Percentiles rank a stretch among this genome's conserved stretches.
Evolutionary conservation across 2,888 invertebrate genomes (phyloP).

Genomic region (Microdon myrmicae): DNA sequence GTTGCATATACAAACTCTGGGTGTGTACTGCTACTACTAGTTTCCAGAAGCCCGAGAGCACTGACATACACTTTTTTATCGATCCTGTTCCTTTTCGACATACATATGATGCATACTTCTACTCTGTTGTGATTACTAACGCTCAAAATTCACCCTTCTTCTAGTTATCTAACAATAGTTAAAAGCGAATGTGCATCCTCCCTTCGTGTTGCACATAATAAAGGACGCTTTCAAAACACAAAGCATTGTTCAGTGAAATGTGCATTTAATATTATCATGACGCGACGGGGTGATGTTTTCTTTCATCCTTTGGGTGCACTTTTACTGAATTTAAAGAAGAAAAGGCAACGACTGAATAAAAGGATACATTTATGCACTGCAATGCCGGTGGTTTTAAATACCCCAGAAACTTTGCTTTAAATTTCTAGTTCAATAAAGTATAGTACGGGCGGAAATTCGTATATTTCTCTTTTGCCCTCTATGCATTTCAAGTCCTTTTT

Average conservation of each 20-base stretch:
- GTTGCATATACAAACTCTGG: conserved; percentile 24
- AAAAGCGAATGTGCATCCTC: no score
- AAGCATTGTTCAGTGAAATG: conserved; percentile 25
- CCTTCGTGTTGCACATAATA: neutral
- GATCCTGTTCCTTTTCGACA: conserved; percentile 42
- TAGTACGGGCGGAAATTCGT: conserved; percentile 35
- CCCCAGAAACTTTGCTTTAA: conserved; percentile 18
- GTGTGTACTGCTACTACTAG: conserved; percentile 31
- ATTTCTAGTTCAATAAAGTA: conserved; percentile 28
- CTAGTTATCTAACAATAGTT: no score
- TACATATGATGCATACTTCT: conserved; percentile 22
- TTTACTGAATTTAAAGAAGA: neutral
- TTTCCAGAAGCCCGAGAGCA: conserved; percentile 37
- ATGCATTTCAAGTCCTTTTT: neutral
- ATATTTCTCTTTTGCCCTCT: conserved; percentile 13
- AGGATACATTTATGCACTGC: conserved; percentile 27
- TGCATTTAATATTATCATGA: conserved; percentile 13
- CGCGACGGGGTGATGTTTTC: conserved; percentile 15
- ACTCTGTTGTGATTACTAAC: conserved; percentile 13
- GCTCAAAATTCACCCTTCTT: conserved; percentile 29
- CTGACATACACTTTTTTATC: conserved; percentile 34
- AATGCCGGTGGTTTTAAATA: conserved; percentile 37
- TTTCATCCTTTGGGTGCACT: conserved; percentile 22
- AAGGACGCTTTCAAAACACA: conserved; percentile 27
- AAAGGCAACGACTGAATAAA: no score